Base-by-base conservation (phyloP, 2,888 invertebrate genomes). In the Dilophus febrilis region DNA sequence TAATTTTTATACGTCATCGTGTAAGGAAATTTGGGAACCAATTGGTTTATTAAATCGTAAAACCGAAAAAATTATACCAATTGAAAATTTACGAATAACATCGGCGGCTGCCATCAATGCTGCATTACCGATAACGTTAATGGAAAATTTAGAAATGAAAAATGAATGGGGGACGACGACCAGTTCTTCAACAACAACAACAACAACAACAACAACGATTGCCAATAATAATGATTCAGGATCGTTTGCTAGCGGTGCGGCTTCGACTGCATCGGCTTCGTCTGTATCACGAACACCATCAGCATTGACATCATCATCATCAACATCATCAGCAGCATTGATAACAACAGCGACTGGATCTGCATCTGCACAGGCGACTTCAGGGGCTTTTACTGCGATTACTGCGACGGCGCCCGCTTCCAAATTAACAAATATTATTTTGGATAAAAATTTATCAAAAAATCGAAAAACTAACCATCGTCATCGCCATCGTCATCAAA, bases 21-120 rank as follows among this genome's bases (percentile, higher is more conserved):
- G 74, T 38, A 72, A 72, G 45, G 77, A 77, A 56, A 68, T 75
- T 45, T 76, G 74, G 70, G 74, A 75, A 53, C 76, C 76, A 10
- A 55, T 65, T 14, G 45, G 19, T 13, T 37, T 35, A n/a, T 17
- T 44, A 22, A 22, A 22, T 22, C 5, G 8, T 22, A 28, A 12
- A 16, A 30, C 11, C 34, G 22, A 27, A 31, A 34, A 30, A 26
- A 30, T 14, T 16, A 35, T 38, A 39, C 39, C 41, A 40, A 17
- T 32, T 14, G 17, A 13, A 12, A 34, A 12, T 18, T 4, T 12
- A 10, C 12, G 19, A 34, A 18, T n/a, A 8, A n/a, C 19, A 10
- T 12, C 10, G 12, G n/a, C 34, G 11, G 17, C 18, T 8, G 2
- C 17, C 18, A 11, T 12, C 34, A 34, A 18, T 17, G 18, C 17